Base-by-base conservation (phyloP, 2,797 vertebrate genomes). In the Agapornis canus region DNA sequence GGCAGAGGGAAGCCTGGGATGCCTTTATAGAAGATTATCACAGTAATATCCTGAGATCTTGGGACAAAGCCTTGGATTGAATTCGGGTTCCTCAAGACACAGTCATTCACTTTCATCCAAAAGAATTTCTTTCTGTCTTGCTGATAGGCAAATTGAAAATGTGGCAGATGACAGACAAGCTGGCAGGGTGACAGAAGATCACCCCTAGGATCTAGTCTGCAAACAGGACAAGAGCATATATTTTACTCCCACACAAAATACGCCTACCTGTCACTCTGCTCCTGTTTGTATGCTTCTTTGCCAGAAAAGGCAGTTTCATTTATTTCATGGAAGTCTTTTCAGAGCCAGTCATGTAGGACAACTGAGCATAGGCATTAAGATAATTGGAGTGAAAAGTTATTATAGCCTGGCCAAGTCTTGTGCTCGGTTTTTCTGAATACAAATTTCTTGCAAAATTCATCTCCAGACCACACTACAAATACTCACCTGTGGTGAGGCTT, bases 301-400 rank as follows among this genome's bases (percentile, higher is more conserved):
- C 71, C 80, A 91, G 85, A 92, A 94, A 85, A 81, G 73, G 83
- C 8, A 57, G 68, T 72, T 95, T 89, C 10, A 37, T 59, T 59
- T 92, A 51, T 92, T 84, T 84, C 81, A 84, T 76, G 31, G 17
- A 82, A 95, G 54, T 63, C 66, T 32, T 95, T 91, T 90, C 60
- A 86, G 57, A 95, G 37, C 20, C 64, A 90, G 51, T 86, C 83
- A 64, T 59, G 51, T 23, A 48, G 52, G 51, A 64, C 71, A 92
- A 64, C 6, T 82, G 56, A 85, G 40, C 68, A 77, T 6, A 84
- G 51, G 63, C 68, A 94, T 90, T 90, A 77, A 92, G 81, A 66
- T 93, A 95, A 95, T 92, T 89, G 70, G 60, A 94, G 22, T 31
- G 78, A 83, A 35, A 93, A 92, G 86, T 86, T 92, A 69, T 89